Base-by-base conservation (phyloP, 1,140 invertebrate genomes). In the Drosophila pseudoobscura region DNA sequence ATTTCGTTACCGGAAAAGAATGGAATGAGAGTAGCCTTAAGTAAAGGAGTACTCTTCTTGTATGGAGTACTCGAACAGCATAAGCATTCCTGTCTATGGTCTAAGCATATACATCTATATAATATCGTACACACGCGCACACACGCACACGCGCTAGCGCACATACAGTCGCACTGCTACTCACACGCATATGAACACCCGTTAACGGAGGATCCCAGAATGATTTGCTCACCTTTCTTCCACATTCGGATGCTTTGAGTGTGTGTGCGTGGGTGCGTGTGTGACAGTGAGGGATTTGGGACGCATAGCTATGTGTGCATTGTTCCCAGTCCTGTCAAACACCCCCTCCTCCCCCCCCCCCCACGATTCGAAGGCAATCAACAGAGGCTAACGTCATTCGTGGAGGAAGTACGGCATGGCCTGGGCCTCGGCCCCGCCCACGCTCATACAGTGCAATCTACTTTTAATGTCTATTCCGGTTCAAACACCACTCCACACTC, bases 321-420 rank as follows among this genome's bases (percentile, higher is more conserved):
- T 0, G 3, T 26, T 26, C 3, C 4, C 24, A 26, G 24, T 26
- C 24, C 24, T 4, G 17, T 17, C 17, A 17, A 17, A 17, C 3
- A 5, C 4, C 31, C n/a, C n/a, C n/a, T 9, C 20, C 11, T 22
- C 35, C 26, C 17, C 4, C 4, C 4, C 31, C n/a, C 13, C 15
- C 11, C 29, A 24, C 26, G n/a, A 63, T 68, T 75, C 52, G 61
- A 68, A 54, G 56, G 70, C 75, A 72, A 88, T 69, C 83, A 87
- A 88, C 79, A 88, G 84, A 88, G 83, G 83, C 83, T 88, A 88
- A 88, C 68, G 84, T 77, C 31, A 76, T 71, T 88, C 64, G 72
- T 64, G 51, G 53, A 69, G 70, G 59, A 72, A 88, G 63, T 31
- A 31, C 35, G 41, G 2, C 8, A 17, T 35, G 35, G 11, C 6